Conservation (phyloP, 2,888 invertebrate species). For the Parasteatoda lunata region DNA sequence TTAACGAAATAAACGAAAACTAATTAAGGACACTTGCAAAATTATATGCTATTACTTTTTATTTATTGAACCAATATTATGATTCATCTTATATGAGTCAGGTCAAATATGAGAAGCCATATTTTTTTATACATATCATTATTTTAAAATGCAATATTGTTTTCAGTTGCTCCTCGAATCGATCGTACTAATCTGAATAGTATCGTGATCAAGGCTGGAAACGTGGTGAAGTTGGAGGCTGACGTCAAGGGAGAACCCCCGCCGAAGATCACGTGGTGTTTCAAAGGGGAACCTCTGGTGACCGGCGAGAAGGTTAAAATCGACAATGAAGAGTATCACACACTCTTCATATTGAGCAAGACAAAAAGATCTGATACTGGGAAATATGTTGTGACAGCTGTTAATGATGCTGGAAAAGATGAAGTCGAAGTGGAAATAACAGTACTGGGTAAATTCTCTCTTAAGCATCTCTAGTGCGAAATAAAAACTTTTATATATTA, state of each 20-base stretch:
- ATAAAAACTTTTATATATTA: too few species aligned
- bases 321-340: conserved; percentile 92
- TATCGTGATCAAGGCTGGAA: conserved; percentile 75
- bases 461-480: too few species aligned
- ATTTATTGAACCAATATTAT: too few species aligned
- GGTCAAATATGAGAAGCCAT: background rate
- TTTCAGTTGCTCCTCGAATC: conserved; percentile 76
- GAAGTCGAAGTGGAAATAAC: conserved; percentile 89
- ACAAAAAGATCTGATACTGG: conserved; percentile 89
- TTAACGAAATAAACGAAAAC: too few species aligned
- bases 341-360: conserved; percentile 88
- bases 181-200: conserved; percentile 74
- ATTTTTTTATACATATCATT: background rate
- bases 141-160: conserved; percentile 79
- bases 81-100: too few species aligned
- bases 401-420: conserved; percentile 94
- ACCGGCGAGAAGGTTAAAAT: conserved; percentile 83
- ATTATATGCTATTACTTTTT: too few species aligned
- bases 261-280: conserved; percentile 83
- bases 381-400: conserved; percentile 90
- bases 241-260: conserved; percentile 75
- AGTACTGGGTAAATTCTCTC: conserved; percentile 81
- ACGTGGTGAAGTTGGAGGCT: conserved; percentile 74
- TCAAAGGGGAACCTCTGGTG: conserved; percentile 83
- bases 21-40: too few species aligned